Percentiles rank a stretch among this genome's conserved stretches.
Evolutionary conservation across 2,797 vertebrate genomes (phyloP).

Genomic region (Sphaeramia orbicularis): DNA sequence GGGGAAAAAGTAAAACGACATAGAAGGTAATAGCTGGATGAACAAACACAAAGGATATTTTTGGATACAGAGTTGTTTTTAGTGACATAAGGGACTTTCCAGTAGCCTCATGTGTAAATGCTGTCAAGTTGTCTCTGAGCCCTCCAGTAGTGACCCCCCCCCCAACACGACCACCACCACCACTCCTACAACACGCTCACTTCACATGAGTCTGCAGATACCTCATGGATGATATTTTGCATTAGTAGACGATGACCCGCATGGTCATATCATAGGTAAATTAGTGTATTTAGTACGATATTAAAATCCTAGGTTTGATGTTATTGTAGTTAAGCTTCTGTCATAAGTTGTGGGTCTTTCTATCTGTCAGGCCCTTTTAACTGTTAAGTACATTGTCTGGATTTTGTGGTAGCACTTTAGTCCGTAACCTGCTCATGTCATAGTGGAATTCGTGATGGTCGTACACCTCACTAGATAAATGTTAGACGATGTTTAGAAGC

Average conservation of each 20-base stretch:
- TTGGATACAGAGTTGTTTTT: slow-evolving; percentile 58
- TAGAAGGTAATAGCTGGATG: slow-evolving; percentile 47
- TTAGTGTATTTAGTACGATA: slow-evolving; percentile 7
- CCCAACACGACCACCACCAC: too few relatives aligned
- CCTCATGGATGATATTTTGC: slow-evolving; percentile 33
- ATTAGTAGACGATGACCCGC: slow-evolving; percentile 6
- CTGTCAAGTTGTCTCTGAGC: slow-evolving; percentile 52
- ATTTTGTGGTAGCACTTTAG: slow-evolving; percentile 55
- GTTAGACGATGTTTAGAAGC: slow-evolving; percentile 16
- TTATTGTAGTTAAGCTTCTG: slow-evolving; percentile 31
- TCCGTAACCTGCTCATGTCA: slow-evolving; percentile 52
- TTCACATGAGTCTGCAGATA: slow-evolving; percentile 40
- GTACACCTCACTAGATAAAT: slow-evolving; percentile 26
- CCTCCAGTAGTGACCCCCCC: slow-evolving; percentile 47
- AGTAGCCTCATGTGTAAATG: slow-evolving; percentile 53
- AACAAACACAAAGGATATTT: slow-evolving; percentile 75
- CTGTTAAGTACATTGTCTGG: slow-evolving; percentile 25
- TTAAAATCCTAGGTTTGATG: slow-evolving; percentile 16
- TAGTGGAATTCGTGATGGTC: slow-evolving; percentile 22
- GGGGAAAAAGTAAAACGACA: slow-evolving; percentile 31
- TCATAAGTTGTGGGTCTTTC: slow-evolving; percentile 28
- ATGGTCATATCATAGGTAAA: slow-evolving; percentile 10
- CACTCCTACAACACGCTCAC: slow-evolving; percentile 41
- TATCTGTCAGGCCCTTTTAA: slow-evolving; percentile 29
- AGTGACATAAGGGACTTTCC: slow-evolving; percentile 50